Conservation (phyloP, 1,140 invertebrate genomes). For the Sesamia nonagrioides region DNA sequence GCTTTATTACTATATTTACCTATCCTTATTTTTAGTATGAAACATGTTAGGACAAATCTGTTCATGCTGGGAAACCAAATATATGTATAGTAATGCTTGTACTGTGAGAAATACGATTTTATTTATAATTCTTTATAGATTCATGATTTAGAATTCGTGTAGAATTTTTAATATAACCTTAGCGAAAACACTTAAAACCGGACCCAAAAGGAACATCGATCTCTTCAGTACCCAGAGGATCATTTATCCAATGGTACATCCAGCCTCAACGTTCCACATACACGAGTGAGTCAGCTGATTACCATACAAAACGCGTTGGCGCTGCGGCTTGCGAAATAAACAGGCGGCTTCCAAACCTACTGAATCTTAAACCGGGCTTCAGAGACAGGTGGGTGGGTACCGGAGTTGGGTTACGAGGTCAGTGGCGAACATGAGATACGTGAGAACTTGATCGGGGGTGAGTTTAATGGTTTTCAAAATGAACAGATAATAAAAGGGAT, state of each 20-base stretch:
- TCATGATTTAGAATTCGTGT: too few relatives aligned
- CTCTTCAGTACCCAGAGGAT: constrained; percentile 22
- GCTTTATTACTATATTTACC: too few relatives aligned
- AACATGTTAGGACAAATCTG: too few relatives aligned
- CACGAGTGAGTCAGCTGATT: constrained; percentile 29
- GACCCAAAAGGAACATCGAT: neutral
- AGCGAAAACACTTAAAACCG: neutral
- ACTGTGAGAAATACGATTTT: too few relatives aligned
- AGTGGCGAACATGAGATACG: neutral
- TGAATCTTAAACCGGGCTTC: constrained; percentile 24
- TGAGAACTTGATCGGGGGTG: neutral
- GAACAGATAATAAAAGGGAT: neutral
- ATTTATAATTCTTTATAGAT: too few relatives aligned
- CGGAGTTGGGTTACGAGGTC: constrained; percentile 9
- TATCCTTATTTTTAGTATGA: too few relatives aligned
- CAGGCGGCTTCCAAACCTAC: constrained; percentile 14
- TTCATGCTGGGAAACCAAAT: too few relatives aligned
- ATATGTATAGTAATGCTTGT: too few relatives aligned
- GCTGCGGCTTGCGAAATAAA: constrained; percentile 31
- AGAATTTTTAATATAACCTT: too few relatives aligned
- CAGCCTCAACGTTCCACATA: constrained; percentile 9
- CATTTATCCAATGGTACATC: constrained; percentile 43
- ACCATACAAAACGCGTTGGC: constrained; percentile 49
- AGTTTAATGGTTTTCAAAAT: constrained; percentile 1
- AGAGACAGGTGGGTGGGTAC: neutral